These are phyloP conservation scores for Bufo gargarizans DNA, from an alignment of 2,113 vertebrate species.

Conservation along the genomic window DNA sequence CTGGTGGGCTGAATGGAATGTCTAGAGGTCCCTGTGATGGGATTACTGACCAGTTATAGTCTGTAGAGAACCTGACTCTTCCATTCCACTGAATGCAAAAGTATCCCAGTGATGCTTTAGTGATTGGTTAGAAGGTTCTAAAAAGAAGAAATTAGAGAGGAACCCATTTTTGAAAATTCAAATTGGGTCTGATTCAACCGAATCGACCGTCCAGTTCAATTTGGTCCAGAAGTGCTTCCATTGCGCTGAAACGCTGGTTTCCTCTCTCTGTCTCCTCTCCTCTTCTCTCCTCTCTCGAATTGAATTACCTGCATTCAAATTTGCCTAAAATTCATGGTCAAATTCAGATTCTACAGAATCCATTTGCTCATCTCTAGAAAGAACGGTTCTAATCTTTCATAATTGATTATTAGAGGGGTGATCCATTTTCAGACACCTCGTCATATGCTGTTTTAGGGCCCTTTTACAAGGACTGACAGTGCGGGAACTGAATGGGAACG, in stretches of 20 bases:
- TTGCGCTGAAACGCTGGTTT: too few species aligned
- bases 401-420: background rate
- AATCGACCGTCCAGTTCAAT: too few species aligned
- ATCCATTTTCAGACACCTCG: background rate
- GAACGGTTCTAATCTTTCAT: background rate
- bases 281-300: too few species aligned
- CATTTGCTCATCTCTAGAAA: too few species aligned
- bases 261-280: too few species aligned
- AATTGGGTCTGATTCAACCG: too few species aligned
- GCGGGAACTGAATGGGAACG: too few species aligned
- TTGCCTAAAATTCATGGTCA: too few species aligned
- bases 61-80: background rate
- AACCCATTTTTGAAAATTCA: too few species aligned
- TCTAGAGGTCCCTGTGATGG: conserved; percentile 38
- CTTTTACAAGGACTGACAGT: background rate
- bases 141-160: background rate
- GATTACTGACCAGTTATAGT: conserved; percentile 25
- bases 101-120: background rate
- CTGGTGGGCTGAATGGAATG: conserved; percentile 40
- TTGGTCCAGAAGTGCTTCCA: too few species aligned
- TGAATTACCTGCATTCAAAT: too few species aligned
- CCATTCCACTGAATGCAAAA: background rate
- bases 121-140: background rate
- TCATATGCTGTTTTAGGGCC: background rate
- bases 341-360: too few species aligned